These are phyloP conservation scores for Ichneumoninae sp. DNA, from an alignment of 2,888 invertebrate genomes.

Conservation along the genomic window DNA sequence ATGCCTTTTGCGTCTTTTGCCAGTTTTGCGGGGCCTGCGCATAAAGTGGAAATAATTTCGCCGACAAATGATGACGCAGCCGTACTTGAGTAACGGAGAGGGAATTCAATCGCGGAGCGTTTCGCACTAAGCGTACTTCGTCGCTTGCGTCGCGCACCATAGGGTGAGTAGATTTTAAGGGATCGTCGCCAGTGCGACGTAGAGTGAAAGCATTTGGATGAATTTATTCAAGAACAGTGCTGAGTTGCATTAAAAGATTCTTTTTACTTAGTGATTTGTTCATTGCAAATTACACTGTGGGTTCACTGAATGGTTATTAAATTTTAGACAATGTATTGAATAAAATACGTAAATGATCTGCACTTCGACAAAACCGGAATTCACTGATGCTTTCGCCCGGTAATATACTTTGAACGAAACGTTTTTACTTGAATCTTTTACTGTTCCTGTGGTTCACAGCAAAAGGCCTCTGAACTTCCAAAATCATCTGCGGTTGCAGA, in stretches of 20 bases:
- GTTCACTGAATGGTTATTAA: neutral
- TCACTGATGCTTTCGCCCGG: neutral
- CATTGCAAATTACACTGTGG: neutral
- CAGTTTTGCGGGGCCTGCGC: too few species aligned
- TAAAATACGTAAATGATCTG: neutral
- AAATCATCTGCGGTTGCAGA: constrained; percentile 66
- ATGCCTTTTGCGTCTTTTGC: too few species aligned
- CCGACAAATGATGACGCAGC: too few species aligned
- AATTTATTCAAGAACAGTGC: neutral
- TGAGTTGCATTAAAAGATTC: neutral
- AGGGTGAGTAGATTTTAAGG: constrained; percentile 83
- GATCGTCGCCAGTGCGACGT: neutral
- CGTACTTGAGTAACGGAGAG: too few species aligned
- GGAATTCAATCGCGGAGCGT: too few species aligned
- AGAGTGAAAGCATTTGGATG: neutral
- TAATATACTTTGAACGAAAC: neutral
- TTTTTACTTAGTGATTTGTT: neutral
- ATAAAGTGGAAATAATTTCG: too few species aligned
- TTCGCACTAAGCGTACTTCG: too few species aligned
- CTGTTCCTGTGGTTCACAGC: constrained; percentile 56
- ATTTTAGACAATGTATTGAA: neutral
- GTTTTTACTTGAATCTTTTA: neutral
- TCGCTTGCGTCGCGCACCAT: constrained; percentile 94
- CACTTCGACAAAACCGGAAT: neutral
- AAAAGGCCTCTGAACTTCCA: constrained; percentile 42